phyloP scores from a whole-genome alignment of 2,888 invertebrate species.

The Acanthopleura granulata region DNA sequence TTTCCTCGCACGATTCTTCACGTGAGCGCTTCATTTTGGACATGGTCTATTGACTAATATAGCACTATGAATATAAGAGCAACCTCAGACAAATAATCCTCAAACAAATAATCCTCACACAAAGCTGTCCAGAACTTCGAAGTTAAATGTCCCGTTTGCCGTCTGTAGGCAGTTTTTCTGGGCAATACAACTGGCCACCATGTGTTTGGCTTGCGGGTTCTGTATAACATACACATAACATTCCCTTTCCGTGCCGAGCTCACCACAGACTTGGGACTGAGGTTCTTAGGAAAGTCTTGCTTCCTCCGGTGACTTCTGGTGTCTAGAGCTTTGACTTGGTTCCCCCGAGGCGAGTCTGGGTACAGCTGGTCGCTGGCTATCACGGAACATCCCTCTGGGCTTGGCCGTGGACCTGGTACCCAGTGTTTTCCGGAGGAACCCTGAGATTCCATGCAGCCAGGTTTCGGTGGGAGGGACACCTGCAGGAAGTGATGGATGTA shows the following conservation, averaged over 20 bases:
- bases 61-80: no score
- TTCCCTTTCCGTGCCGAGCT: not conserved
- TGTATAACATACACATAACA: not conserved
- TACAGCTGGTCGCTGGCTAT: not conserved
- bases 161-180: not conserved
- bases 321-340: not conserved
- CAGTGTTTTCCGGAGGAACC: not conserved
- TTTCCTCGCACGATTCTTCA: no score
- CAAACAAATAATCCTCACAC: not conserved
- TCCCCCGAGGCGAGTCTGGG: not conserved
- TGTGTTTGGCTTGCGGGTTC: not conserved
- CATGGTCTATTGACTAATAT: no score
- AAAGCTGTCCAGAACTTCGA: not conserved
- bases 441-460: not conserved
- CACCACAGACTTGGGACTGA: not conserved
- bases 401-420: no score
- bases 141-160: not conserved
- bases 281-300: not conserved
- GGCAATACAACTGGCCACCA: not conserved
- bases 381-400: not conserved
- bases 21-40: no score
- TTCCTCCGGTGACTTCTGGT: not conserved
- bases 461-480: not conserved
- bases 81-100: no score
- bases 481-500: constrained; percentile 3